phyloP scores from a whole-genome alignment of 2,888 invertebrate species.

The Chorisops tibialis region DNA sequence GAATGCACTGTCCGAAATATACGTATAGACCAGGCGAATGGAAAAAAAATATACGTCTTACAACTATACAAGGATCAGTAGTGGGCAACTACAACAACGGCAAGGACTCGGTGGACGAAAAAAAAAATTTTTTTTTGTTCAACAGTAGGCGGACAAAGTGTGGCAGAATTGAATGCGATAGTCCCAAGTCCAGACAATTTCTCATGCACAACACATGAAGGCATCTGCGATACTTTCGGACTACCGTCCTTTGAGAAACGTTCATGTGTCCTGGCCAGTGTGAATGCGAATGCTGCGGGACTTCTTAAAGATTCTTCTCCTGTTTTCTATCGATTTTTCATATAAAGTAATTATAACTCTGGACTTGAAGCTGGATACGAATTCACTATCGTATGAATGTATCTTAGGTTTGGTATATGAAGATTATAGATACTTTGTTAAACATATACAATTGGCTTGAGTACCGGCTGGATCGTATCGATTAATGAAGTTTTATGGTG shows the following conservation, averaged over 20 bases:
- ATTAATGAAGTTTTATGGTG: conserved; percentile 18
- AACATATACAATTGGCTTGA: background rate
- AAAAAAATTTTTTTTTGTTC: background rate
- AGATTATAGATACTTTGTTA: too few species aligned
- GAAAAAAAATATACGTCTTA: conserved; percentile 1
- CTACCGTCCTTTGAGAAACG: conserved; percentile 13
- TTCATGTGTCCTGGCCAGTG: conserved; percentile 13
- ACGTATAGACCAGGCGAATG: too few species aligned
- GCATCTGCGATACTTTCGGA: conserved; percentile 5
- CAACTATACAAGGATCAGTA: background rate
- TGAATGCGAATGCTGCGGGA: background rate
- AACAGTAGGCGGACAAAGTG: conserved; percentile 11
- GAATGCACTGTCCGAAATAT: too few species aligned
- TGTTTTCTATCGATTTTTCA: conserved; percentile 31
- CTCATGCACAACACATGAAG: conserved; percentile 23
- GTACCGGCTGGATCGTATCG: conserved; percentile 19
- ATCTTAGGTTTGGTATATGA: too few species aligned
- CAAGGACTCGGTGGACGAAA: background rate
- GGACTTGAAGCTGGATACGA: background rate
- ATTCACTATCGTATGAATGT: conserved; percentile 7
- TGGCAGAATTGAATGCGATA: conserved; percentile 20
- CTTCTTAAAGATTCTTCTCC: conserved; percentile 22
- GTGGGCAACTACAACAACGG: background rate
- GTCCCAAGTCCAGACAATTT: conserved; percentile 18
- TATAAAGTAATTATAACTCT: conserved; percentile 31